Percentiles rank a stretch among this genome's conserved stretches.
These are phyloP conservation scores for Drosophila varians DNA, from an alignment of 1,140 invertebrate species.

Conservation along the genomic window DNA sequence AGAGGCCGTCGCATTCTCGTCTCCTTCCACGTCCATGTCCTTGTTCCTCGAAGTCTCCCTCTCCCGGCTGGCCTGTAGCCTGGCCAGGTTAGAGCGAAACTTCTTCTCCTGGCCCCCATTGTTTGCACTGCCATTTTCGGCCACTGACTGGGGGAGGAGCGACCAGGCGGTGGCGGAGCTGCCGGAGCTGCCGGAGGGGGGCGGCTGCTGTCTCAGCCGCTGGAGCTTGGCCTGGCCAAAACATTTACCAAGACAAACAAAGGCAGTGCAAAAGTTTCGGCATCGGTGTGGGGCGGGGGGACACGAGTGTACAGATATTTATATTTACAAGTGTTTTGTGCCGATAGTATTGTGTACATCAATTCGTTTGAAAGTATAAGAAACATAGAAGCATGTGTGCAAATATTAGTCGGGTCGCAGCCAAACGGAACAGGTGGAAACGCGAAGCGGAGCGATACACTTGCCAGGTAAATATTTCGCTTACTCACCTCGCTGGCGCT, in stretches of 20 bases:
- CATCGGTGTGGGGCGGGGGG: constrained; percentile 15
- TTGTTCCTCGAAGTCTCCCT: neutral
- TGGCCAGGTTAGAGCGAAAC: constrained; percentile 48
- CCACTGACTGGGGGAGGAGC: constrained; percentile 32
- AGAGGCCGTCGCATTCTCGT: constrained; percentile 11
- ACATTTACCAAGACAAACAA: constrained; percentile 75
- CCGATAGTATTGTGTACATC: constrained; percentile 50
- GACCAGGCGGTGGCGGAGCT: constrained; percentile 7
- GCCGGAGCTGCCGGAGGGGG: neutral
- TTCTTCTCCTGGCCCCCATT: constrained; percentile 26
- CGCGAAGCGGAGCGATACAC: neutral
- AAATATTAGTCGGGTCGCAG: constrained; percentile 75
- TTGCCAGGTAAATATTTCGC: neutral
- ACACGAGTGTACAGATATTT: constrained; percentile 30
- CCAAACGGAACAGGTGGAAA: constrained; percentile 32
- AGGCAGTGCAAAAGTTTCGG: constrained; percentile 58
- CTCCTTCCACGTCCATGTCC: neutral
- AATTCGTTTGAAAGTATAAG: constrained; percentile 75
- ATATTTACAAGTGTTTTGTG: constrained; percentile 72
- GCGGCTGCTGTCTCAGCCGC: constrained; percentile 47
- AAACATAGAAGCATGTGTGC: constrained; percentile 68
- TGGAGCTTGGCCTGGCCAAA: constrained; percentile 66
- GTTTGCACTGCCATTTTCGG: constrained; percentile 47
- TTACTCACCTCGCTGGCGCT: constrained; percentile 73
- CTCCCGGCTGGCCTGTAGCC: constrained; percentile 28